These are phyloP conservation scores for Sericinus montela DNA, from an alignment of 2,888 invertebrate genomes.

Conservation along the genomic window DNA sequence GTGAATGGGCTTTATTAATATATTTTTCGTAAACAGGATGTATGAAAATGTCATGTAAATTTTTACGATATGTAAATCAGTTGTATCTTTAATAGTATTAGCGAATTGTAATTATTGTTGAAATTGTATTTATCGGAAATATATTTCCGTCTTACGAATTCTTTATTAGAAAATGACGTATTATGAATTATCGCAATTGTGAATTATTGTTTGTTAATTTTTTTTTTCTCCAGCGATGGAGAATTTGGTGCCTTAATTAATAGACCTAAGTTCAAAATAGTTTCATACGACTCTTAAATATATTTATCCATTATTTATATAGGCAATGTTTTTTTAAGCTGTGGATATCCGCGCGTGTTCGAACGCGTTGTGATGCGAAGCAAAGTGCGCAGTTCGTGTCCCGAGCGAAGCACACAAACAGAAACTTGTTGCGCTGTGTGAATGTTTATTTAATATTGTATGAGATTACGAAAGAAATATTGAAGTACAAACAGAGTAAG, in stretches of 20 bases:
- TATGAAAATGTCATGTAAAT: too few species aligned
- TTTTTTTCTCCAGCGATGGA: not conserved
- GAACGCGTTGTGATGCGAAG: not conserved
- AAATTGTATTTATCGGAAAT: constrained; percentile 2
- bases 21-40: too few species aligned
- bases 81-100: too few species aligned
- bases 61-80: too few species aligned
- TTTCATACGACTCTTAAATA: constrained; percentile 2
- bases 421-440: constrained; percentile 42
- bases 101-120: too few species aligned
- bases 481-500: constrained; percentile 72
- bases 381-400: not conserved
- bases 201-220: too few species aligned
- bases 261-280: constrained; percentile 7
- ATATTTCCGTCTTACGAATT: too few species aligned
- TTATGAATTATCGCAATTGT: too few species aligned
- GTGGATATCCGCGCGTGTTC: not conserved
- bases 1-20: too few species aligned
- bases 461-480: constrained; percentile 59
- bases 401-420: constrained; percentile 24
- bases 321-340: not conserved
- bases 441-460: constrained; percentile 67
- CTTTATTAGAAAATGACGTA: too few species aligned
- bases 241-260: constrained; percentile 7
- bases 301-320: constrained; percentile 1